Evolutionary conservation across 2,797 vertebrate genomes (phyloP).

Genomic region (Merluccius polli): DNA sequence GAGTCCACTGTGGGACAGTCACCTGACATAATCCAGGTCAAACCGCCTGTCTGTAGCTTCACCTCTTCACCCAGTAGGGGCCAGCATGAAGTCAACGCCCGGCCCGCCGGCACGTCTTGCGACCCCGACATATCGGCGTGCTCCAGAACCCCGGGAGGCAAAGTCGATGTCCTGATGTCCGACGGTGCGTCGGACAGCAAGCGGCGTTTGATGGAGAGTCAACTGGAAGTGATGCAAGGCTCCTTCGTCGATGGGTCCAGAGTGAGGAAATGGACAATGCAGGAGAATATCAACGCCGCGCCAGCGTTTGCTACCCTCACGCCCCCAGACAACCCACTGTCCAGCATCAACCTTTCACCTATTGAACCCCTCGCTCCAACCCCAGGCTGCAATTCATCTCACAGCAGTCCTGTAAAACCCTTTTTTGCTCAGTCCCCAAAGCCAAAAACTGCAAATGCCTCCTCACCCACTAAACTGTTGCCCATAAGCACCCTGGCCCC

Average conservation of each 20-base stretch:
- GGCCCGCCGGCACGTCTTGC: slow-evolving; percentile 9
- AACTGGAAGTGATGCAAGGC: slow-evolving; percentile 21
- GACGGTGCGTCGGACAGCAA: not conserved
- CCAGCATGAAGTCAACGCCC: not conserved
- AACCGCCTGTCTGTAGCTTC: slow-evolving; percentile 32
- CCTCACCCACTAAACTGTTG: slow-evolving; percentile 5
- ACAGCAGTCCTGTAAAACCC: slow-evolving; percentile 2
- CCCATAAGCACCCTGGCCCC: slow-evolving; percentile 43
- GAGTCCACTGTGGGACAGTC: slow-evolving; percentile 21
- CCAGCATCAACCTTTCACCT: slow-evolving; percentile 52
- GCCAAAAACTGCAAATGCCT: not conserved
- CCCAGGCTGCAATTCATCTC: slow-evolving; percentile 13
- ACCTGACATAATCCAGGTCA: slow-evolving; percentile 43
- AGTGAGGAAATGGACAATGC: slow-evolving; percentile 32
- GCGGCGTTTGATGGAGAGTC: slow-evolving; percentile 26
- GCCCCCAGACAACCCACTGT: slow-evolving; percentile 54
- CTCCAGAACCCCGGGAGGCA: slow-evolving; percentile 17
- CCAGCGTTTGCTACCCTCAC: slow-evolving; percentile 32
- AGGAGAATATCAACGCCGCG: slow-evolving; percentile 19
- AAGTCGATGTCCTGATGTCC: not conserved
- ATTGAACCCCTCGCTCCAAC: slow-evolving; percentile 33
- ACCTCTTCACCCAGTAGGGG: slow-evolving; percentile 21
- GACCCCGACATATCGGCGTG: not conserved
- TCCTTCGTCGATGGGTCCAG: slow-evolving; percentile 7
- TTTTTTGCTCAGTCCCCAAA: not conserved